These are phyloP conservation scores for Campylorhamphus procurvoides DNA, from an alignment of 2,113 vertebrate species.

Conservation along the genomic window DNA sequence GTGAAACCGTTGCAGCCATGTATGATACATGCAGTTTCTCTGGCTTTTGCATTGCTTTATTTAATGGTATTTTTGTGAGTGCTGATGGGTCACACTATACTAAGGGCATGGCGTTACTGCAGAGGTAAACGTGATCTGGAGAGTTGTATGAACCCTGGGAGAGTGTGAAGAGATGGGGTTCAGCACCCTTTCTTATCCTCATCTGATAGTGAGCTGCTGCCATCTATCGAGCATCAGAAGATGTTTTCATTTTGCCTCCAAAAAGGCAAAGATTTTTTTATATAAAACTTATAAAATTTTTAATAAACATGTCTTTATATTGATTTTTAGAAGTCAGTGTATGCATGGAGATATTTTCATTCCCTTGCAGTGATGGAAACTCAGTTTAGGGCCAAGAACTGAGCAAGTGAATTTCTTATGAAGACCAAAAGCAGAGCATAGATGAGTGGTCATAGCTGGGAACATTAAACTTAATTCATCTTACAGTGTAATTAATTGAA, in stretches of 20 bases:
- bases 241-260: neutral
- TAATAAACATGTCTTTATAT: conserved; percentile 52
- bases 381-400: neutral
- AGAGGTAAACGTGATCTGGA: neutral
- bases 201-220: conserved; percentile 60
- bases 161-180: neutral
- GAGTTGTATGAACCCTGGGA: neutral
- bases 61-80: neutral
- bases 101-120: neutral
- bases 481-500: neutral
- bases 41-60: conserved; percentile 23
- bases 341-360: neutral
- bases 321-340: neutral
- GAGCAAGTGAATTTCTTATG: neutral
- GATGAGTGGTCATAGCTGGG: neutral
- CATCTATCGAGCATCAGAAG: conserved; percentile 4
- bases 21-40: neutral
- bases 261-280: conserved; percentile 17
- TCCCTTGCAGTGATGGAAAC: neutral
- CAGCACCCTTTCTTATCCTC: neutral
- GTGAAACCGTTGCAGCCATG: neutral
- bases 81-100: neutral
- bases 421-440: neutral
- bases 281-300: neutral
- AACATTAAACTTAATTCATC: neutral